A percentile compares a stretch with the other conserved stretches of the same genome.
phyloP scores from a whole-genome alignment of 2,888 invertebrate species.

The Acheta domesticus region DNA sequence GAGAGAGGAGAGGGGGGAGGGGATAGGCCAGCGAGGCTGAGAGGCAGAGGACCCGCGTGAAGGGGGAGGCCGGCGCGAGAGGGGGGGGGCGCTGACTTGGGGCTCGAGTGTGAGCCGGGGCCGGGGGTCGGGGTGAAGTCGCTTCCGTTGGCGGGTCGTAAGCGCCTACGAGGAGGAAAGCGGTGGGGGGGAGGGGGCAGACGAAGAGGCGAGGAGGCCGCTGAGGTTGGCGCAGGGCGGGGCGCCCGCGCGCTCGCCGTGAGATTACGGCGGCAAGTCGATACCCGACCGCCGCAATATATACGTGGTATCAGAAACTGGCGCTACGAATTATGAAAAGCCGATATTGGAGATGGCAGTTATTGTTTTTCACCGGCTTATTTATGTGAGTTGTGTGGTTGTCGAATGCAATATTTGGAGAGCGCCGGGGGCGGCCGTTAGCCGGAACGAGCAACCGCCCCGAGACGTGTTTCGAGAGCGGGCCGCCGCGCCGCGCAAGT shows the following conservation, averaged over 20 bases:
- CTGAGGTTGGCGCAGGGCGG: too few species aligned
- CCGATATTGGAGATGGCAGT: constrained; percentile 33
- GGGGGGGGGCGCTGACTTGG: too few species aligned
- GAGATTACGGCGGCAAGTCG: constrained; percentile 12
- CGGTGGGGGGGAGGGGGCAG: neutral
- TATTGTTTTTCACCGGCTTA: constrained; percentile 34
- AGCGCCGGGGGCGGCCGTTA: constrained; percentile 25
- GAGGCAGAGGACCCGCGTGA: too few species aligned
- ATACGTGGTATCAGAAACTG: constrained; percentile 24
- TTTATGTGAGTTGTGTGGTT: constrained; percentile 34
- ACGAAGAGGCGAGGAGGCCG: neutral
- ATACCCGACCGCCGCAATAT: neutral
- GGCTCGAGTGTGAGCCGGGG: too few species aligned
- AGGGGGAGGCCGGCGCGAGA: too few species aligned
- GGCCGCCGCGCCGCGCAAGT: too few species aligned
- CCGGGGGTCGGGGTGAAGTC: too few species aligned
- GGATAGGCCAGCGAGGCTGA: too few species aligned
- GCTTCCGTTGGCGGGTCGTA: too few species aligned
- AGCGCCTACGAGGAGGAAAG: too few species aligned
- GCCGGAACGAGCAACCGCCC: neutral
- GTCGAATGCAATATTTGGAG: constrained; percentile 35
- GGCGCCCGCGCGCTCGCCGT: neutral
- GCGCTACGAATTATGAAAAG: constrained; percentile 34
- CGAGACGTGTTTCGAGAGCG: neutral
- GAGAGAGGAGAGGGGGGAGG: too few species aligned